Conservation (phyloP, 2,888 invertebrate genomes). For the Athrips mouffetella region DNA sequence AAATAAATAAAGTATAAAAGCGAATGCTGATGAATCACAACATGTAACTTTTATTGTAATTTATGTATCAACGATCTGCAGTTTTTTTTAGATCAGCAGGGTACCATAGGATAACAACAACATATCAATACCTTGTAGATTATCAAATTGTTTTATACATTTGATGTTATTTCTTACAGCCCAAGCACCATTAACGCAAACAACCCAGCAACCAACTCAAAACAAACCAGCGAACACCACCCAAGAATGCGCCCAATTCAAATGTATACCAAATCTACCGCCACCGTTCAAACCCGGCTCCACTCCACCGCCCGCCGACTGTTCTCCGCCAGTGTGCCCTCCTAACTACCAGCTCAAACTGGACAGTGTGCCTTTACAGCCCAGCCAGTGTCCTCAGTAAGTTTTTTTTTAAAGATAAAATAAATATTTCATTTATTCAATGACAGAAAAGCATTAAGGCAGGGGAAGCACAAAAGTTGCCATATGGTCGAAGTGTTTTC, state of each 20-base stretch:
- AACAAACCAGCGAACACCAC: constrained; percentile 18
- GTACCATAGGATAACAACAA: no score
- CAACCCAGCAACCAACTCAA: constrained; percentile 39
- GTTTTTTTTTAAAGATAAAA: constrained; percentile 25
- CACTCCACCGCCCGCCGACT: constrained; percentile 43
- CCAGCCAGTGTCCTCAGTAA: constrained; percentile 73
- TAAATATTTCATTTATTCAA: background rate
- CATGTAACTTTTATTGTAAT: no score
- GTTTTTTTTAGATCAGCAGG: no score
- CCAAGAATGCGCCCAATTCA: constrained; percentile 72
- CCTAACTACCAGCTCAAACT: constrained; percentile 76
- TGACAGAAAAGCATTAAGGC: no score
- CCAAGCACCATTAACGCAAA: background rate
- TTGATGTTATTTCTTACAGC: background rate
- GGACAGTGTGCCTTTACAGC: constrained; percentile 45
- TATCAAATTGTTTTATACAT: no score
- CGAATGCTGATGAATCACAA: no score
- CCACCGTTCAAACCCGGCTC: constrained; percentile 56
- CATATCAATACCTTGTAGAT: no score
- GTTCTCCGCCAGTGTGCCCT: constrained; percentile 78
- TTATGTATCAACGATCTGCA: no score
- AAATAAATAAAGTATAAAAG: no score
- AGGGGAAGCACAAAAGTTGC: no score
- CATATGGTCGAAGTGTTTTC: no score
- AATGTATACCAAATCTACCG: constrained; percentile 72